Percentiles rank a stretch among this genome's conserved stretches.
Conservation (phyloP, 2,797 vertebrate genomes). For the Botia almorhae region DNA sequence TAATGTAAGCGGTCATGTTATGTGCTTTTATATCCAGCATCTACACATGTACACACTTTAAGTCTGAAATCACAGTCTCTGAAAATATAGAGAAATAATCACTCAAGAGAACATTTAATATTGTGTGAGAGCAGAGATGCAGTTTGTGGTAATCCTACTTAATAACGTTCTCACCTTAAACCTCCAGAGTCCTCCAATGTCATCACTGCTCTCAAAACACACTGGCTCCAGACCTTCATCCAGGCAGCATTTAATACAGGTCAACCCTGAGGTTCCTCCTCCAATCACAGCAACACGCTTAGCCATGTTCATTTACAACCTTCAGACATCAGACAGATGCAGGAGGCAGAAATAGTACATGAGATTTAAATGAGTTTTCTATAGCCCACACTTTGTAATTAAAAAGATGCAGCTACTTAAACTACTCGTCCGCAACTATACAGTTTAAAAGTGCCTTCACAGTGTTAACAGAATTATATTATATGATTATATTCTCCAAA, state of each 20-base stretch:
- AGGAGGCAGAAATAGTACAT: not conserved
- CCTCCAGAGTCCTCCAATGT: conserved; percentile 90
- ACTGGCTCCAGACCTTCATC: conserved; percentile 85
- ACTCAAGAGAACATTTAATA: no score
- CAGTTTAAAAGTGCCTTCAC: no score
- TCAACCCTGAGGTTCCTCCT: conserved; percentile 80
- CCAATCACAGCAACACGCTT: conserved; percentile 81
- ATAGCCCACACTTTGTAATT: not conserved
- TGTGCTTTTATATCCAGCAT: no score
- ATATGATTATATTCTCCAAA: no score
- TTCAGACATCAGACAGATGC: not conserved
- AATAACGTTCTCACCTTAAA: conserved; percentile 78
- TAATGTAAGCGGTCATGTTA: no score
- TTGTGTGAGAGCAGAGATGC: no score
- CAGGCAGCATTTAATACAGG: conserved; percentile 84
- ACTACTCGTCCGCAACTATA: no score
- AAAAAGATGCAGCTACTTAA: no score
- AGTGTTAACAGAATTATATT: no score
- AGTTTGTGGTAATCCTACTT: not conserved
- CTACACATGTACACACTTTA: no score
- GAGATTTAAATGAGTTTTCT: not conserved
- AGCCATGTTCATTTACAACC: conserved; percentile 59
- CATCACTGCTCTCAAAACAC: conserved; percentile 87
- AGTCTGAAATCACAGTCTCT: no score
- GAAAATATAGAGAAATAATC: no score